phyloP scores from a whole-genome alignment of 30 jellyfish, hydroid and myxozoan species.

The Pseudorhiza aurosa region DNA sequence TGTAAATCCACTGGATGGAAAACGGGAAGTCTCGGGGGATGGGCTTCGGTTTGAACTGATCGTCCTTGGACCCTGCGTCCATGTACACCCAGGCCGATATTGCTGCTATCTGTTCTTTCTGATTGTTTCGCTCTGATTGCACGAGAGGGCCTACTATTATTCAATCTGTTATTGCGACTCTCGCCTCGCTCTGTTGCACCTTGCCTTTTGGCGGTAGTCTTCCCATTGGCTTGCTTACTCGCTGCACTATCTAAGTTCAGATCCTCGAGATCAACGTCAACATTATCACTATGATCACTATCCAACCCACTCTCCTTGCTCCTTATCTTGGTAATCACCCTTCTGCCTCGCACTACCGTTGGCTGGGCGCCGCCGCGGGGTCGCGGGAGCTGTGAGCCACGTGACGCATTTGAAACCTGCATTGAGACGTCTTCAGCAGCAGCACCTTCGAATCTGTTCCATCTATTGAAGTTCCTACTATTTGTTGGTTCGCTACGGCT shows the following conservation, averaged over 20 bases:
- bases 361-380: too few relatives aligned
- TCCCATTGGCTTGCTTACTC: background rate
- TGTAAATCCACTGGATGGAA: background rate
- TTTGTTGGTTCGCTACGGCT: too few relatives aligned
- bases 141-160: background rate
- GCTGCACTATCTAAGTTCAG: background rate
- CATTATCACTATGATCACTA: background rate
- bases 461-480: too few relatives aligned
- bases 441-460: too few relatives aligned
- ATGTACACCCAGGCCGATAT: too few relatives aligned
- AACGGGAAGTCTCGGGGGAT: background rate
- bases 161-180: background rate
- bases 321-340: too few relatives aligned
- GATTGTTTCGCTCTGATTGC: background rate
- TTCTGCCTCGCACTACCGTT: too few relatives aligned
- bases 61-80: background rate
- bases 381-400: too few relatives aligned
- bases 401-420: too few relatives aligned
- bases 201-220: background rate
- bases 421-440: too few relatives aligned
- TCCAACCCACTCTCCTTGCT: background rate
- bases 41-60: too few relatives aligned
- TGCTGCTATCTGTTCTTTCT: too few relatives aligned
- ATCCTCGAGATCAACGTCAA: background rate
- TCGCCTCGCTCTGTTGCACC: background rate